These are phyloP conservation scores for Leptosomus discolor DNA, from an alignment of 2,113 vertebrate species.

Conservation along the genomic window DNA sequence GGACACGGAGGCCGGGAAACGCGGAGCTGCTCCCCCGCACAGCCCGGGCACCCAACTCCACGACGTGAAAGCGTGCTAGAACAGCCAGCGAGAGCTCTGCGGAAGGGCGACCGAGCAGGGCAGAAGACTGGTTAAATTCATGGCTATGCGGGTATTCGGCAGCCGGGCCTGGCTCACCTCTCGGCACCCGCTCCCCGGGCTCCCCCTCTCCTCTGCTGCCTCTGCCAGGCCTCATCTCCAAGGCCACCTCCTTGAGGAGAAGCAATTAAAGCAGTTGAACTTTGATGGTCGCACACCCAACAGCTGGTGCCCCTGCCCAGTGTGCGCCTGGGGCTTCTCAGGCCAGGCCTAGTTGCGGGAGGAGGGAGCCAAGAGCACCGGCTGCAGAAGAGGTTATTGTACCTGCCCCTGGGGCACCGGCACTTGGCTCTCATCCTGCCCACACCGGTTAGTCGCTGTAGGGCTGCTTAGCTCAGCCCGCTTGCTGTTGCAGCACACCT, in stretches of 20 bases:
- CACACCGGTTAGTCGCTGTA: accelerated
- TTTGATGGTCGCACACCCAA: not conserved
- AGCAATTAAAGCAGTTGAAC: accelerated
- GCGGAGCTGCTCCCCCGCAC: accelerated
- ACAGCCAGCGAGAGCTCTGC: accelerated
- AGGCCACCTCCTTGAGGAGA: accelerated
- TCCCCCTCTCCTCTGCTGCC: accelerated
- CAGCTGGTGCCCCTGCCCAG: not conserved
- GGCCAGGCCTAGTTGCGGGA: not conserved
- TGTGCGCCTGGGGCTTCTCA: not conserved
- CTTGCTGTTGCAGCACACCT: not conserved
- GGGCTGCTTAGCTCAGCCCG: not conserved
- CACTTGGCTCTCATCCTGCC: not conserved
- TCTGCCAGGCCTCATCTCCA: accelerated
- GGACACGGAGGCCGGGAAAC: too few relatives aligned
- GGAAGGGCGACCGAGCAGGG: not conserved
- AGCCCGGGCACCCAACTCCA: too few relatives aligned
- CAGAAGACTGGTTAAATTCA: accelerated
- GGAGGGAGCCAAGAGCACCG: not conserved
- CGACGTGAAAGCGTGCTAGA: accelerated
- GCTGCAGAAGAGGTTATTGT: not conserved
- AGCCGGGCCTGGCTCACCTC: accelerated
- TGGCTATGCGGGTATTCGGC: accelerated
- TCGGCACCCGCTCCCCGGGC: accelerated
- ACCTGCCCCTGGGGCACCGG: not conserved